Base-by-base conservation (phyloP, 2,113 vertebrate species). In the Prolemur simus region DNA sequence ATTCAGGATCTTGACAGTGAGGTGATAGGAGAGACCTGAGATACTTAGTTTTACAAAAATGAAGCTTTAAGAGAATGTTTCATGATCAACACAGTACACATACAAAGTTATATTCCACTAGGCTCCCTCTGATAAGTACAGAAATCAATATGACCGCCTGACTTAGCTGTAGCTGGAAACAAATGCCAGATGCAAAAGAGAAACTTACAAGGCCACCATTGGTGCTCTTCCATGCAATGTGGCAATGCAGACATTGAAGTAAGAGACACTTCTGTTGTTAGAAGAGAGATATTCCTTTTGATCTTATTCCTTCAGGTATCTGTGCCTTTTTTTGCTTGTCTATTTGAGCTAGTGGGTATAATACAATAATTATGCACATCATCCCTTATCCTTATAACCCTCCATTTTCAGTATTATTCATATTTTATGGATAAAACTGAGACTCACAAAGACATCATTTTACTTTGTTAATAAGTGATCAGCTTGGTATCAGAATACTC, bases 391-490 rank as follows among this genome's bases (percentile, higher is more conserved):
- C 23, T 95, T 63, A 9, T 63, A 84, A 91, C 2, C n/a, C 14
- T 90, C 3, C 39, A 78, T 93, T 85, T 86, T 88, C 14, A 86
- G 20, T 34, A 87, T 37, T 73, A 92, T 54, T 87, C 52, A 39
- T 37, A 49, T 89, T 95, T 96, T 91, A 52, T 12, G 49, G 32
- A 60, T 94, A 85, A 89, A 87, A 45, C 27, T 58, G 63, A 92
- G 23, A 84, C 23, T 20, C 4, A 42, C 20, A 52, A 82, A 81
- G 29, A 5, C 32, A 42, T 80, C 39, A 81, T 85, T 91, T 87
- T 54, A 54, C 21, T 73, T 82, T 49, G 29, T 39, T 54, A 76
- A 58, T 27, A 95, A 71, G 4, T 89, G 7, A 92, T 63, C 87
- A 39, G 47, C 18, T 78, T 87, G 21, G 4, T 92, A 37, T 93